Percentiles rank a stretch among this genome's conserved stretches.
These are phyloP conservation scores for Otocyon megalotis DNA, from an alignment of 2,113 vertebrate genomes.

Conservation along the genomic window DNA sequence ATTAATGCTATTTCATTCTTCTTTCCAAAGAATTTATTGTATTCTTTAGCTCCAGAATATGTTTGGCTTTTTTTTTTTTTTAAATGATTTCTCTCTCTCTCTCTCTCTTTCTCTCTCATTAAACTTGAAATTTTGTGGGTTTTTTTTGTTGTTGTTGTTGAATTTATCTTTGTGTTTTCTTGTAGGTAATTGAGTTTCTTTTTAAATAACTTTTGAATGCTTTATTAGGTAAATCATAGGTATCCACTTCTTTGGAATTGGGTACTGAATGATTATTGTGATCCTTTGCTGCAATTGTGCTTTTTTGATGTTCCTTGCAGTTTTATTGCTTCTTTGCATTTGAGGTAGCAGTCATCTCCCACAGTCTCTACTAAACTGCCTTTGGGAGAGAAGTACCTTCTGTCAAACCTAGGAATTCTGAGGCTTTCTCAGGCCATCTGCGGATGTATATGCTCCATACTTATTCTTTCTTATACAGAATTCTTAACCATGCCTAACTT, in stretches of 20 bases:
- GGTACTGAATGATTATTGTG: not conserved
- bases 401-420: not conserved
- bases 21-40: not conserved
- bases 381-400: not conserved
- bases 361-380: not conserved
- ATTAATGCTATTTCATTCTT: not conserved
- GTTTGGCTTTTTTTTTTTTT: not conserved
- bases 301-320: not conserved
- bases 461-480: not conserved
- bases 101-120: not conserved
- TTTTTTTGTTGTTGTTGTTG: not conserved
- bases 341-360: not conserved
- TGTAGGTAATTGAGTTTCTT: not conserved
- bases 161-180: not conserved
- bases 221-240: not conserved
- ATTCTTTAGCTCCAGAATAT: not conserved
- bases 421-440: not conserved
- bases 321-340: not conserved
- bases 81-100: not conserved
- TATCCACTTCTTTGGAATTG: not conserved
- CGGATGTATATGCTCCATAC: not conserved
- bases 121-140: not conserved
- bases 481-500: not conserved
- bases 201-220: not conserved
- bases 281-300: not conserved